A percentile compares a stretch with the other conserved stretches of the same genome.
phyloP scores from a whole-genome alignment of 1,140 invertebrate genomes.

The Spodoptera frugiperda region DNA sequence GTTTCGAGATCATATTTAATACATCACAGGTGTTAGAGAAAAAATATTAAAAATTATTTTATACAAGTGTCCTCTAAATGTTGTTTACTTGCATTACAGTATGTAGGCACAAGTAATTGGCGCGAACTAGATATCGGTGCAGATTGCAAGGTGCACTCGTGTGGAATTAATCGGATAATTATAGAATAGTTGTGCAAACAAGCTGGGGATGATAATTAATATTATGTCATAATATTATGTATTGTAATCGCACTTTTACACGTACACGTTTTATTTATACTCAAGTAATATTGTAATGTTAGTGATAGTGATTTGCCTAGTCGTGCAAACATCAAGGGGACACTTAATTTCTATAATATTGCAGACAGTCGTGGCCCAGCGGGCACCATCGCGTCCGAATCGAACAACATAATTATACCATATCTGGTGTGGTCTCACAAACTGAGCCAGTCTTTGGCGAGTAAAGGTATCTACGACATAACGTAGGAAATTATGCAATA shows the following conservation, averaged over 20 bases:
- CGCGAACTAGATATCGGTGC: not conserved
- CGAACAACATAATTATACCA: conserved; percentile 51
- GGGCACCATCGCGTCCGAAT: conserved; percentile 36
- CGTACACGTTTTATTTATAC: no score
- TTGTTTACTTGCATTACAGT: not conserved
- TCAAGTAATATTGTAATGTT: no score
- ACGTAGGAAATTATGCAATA: not conserved
- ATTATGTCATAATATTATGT: no score
- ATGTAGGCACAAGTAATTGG: not conserved
- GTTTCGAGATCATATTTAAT: conserved; percentile 86
- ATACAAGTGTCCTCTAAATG: conserved; percentile 32
- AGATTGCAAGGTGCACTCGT: not conserved
- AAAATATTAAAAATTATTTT: conserved; percentile 75
- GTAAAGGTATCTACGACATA: not conserved
- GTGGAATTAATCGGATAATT: not conserved
- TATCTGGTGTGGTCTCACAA: conserved; percentile 49
- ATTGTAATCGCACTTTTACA: no score
- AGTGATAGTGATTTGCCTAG: not conserved
- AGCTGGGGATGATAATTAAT: not conserved
- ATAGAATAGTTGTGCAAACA: conserved; percentile 3
- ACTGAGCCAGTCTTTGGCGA: conserved; percentile 38
- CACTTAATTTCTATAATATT: conserved; percentile 43
- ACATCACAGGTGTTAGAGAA: conserved; percentile 85
- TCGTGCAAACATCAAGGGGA: conserved; percentile 6
- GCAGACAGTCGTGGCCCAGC: conserved; percentile 36